Base-by-base conservation (phyloP, 2,113 vertebrate genomes). In the Gulo gulo region DNA sequence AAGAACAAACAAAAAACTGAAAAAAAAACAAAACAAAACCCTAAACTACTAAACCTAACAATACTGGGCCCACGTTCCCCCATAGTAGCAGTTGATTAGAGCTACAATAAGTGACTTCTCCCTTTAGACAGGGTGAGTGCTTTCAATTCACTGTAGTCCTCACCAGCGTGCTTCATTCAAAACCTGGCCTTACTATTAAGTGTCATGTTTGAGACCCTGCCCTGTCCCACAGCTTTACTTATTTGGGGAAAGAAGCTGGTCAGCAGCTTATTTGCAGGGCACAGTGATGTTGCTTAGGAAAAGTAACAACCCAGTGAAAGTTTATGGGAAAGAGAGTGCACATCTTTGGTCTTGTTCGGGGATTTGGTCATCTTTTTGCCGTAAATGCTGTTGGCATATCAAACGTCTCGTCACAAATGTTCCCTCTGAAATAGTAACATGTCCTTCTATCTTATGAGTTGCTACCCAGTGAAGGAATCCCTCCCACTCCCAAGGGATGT, bases 391-490 rank as follows among this genome's bases (percentile, higher is more conserved):
- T 97, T 97, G 95, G 67, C 88, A 95, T 98, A 96, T 92, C 87
- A 94, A 84, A 92, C 63, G 84, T 92, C 88, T 76, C 1, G 23
- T 97, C 92, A 84, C 80, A 94, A 78, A 90, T 94, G 95, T 96
- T 96, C 91, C 24, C 29, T 80, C 88, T 83, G 74, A 96, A 97
- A 95, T 96, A 97, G 96, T 96, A 97, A 95, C 89, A 34, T 95
- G 94, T 91, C 96, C 97, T 97, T 80, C 82, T 97, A 7, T 96
- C 85, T 69, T 57, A 71, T 7, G 50, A 84, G 84, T 91, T 97
- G 90, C 96, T 69, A 96, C 50, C 97, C 95, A 97, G 84, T 73
- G 29, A 89, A 96, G 94, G 98, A 97, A 96, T 95, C 92, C 92
- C 84, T 97, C 87, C 97, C 90, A 98, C 92, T 95, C 94, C 95